phyloP scores from a whole-genome alignment of 1,140 invertebrate species.

The Trigoniulus corallinus region DNA sequence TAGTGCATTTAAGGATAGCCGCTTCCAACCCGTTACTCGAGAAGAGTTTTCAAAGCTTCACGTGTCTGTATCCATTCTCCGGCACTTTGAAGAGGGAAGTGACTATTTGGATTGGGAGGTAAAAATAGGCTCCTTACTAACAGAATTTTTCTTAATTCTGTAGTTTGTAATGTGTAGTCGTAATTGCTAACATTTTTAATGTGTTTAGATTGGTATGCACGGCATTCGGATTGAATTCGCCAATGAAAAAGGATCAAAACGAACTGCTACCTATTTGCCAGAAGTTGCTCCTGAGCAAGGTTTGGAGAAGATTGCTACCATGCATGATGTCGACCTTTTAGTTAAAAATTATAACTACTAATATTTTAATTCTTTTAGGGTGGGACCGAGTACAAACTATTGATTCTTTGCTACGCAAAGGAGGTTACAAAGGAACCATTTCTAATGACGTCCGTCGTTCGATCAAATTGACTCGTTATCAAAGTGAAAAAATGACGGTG shows the following conservation, averaged over 20 bases:
- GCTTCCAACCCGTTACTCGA: constrained; percentile 85
- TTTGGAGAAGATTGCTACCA: constrained; percentile 28
- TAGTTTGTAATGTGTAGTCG: constrained; percentile 1
- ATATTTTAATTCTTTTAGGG: constrained; percentile 33
- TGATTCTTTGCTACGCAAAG: constrained; percentile 90
- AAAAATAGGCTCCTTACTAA: constrained; percentile 9
- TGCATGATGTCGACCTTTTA: not conserved
- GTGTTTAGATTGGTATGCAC: constrained; percentile 63
- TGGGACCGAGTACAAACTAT: constrained; percentile 97
- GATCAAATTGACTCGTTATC: constrained; percentile 87
- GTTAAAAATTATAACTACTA: not conserved
- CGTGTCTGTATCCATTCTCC: constrained; percentile 88
- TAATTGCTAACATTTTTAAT: not conserved
- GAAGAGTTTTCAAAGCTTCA: constrained; percentile 85
- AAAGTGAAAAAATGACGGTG: constrained; percentile 69
- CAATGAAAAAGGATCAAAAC: constrained; percentile 84
- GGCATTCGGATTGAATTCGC: constrained; percentile 96
- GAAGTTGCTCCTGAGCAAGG: constrained; percentile 96
- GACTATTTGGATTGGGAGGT: constrained; percentile 93
- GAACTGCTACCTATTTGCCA: constrained; percentile 94
- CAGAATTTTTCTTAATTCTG: constrained; percentile 1
- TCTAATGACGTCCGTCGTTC: constrained; percentile 67
- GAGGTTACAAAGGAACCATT: constrained; percentile 83
- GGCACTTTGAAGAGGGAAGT: constrained; percentile 85
- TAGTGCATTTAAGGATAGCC: constrained; percentile 92